Evolutionary conservation across 2,888 invertebrate species (phyloP).

Genomic region (Spialia ferax): DNA sequence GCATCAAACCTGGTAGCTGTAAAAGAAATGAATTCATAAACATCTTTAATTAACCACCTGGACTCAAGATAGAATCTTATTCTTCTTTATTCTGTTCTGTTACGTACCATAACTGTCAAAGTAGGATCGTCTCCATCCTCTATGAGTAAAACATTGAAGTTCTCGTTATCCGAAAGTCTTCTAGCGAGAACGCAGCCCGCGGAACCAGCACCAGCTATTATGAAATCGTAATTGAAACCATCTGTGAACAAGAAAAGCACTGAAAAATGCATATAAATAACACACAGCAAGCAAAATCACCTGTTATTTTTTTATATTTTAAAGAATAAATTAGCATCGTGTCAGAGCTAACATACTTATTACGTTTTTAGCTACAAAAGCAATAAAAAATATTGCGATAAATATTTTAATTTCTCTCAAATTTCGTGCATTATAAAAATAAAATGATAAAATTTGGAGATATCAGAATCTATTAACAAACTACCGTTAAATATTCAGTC

Average conservation of each 20-base stretch:
- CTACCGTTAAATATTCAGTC: too few species aligned
- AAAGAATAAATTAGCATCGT: too few species aligned
- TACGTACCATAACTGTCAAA: constrained; percentile 17
- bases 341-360: too few species aligned
- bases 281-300: too few species aligned
- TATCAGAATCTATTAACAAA: too few species aligned
- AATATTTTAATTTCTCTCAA: too few species aligned
- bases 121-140: constrained; percentile 23
- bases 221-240: constrained; percentile 12
- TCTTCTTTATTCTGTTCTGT: not conserved
- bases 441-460: too few species aligned
- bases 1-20: constrained; percentile 61
- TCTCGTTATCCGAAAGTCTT: constrained; percentile 7
- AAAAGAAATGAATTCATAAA: constrained; percentile 34
- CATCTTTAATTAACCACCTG: too few species aligned
- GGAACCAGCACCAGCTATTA: constrained; percentile 19
- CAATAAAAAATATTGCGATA: too few species aligned
- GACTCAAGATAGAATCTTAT: not conserved
- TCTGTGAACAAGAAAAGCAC: constrained; percentile 4
- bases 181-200: constrained; percentile 24
- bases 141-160: constrained; percentile 5
- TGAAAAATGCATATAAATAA: not conserved
- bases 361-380: too few species aligned
- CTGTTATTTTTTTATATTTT: too few species aligned
- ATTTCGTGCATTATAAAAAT: too few species aligned